These are phyloP conservation scores for Eugnorisma glareosa DNA, from an alignment of 2,888 invertebrate genomes.

Conservation along the genomic window DNA sequence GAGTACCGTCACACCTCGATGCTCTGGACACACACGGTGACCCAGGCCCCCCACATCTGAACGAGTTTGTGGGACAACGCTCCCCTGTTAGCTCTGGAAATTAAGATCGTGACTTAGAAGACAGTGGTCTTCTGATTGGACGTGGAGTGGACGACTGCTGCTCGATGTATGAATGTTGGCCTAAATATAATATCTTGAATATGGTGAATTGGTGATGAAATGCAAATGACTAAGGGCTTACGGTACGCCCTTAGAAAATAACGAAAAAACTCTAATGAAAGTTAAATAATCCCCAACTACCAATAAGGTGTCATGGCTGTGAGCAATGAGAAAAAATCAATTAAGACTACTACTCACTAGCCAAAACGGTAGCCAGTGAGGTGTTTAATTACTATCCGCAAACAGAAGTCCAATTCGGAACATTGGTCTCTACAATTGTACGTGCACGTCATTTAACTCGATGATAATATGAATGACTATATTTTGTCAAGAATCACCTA, in stretches of 20 bases:
- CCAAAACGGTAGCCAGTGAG: neutral
- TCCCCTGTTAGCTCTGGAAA: conserved; percentile 83
- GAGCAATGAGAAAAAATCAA: neutral
- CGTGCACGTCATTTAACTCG: too few relatives aligned
- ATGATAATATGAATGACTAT: neutral
- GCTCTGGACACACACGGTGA: conserved; percentile 94
- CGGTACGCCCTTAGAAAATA: too few relatives aligned
- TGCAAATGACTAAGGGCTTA: neutral
- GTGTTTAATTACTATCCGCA: neutral
- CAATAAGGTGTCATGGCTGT: neutral
- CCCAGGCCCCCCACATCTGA: conserved; percentile 92
- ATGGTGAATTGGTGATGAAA: neutral
- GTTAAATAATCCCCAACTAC: neutral
- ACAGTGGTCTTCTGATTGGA: too few relatives aligned
- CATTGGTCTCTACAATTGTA: neutral
- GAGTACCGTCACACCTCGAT: conserved; percentile 94
- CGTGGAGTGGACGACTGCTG: too few relatives aligned
- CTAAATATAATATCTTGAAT: neutral
- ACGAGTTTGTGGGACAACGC: conserved; percentile 93
- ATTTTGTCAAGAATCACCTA: neutral
- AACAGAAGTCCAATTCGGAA: neutral
- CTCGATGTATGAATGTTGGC: neutral
- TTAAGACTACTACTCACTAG: neutral
- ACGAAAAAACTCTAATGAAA: too few relatives aligned
- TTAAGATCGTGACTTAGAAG: conserved; percentile 14